phyloP scores from a whole-genome alignment of 2,888 invertebrate species.

The Parthenolecanium corni region DNA sequence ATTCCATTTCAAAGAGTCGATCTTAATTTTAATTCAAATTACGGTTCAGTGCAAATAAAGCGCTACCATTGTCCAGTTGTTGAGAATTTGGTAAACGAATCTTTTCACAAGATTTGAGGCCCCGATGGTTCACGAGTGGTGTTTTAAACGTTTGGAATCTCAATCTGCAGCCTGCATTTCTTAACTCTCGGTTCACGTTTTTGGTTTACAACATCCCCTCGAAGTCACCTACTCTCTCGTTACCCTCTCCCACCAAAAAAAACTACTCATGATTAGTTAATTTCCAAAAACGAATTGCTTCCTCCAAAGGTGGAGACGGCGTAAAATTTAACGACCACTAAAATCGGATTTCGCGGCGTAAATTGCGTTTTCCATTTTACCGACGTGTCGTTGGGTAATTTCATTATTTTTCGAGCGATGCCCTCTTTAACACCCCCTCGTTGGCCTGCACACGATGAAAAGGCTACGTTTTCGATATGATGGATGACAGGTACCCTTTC shows the following conservation, averaged over 20 bases:
- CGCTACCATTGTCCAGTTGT: too few species aligned
- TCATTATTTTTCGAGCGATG: constrained; percentile 18
- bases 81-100: too few species aligned
- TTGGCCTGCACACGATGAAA: background rate
- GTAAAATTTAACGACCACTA: constrained; percentile 19
- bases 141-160: too few species aligned
- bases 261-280: background rate
- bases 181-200: too few species aligned
- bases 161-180: too few species aligned
- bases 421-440: background rate
- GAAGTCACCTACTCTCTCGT: too few species aligned
- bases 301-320: background rate
- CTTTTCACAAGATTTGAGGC: too few species aligned
- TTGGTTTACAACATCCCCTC: too few species aligned
- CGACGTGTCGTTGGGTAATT: constrained; percentile 8
- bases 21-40: too few species aligned
- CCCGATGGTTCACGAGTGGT: too few species aligned
- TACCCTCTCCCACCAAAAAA: background rate
- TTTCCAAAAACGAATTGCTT: background rate
- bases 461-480: background rate
- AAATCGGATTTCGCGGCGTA: constrained; percentile 11
- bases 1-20: too few species aligned
- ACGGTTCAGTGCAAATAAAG: too few species aligned
- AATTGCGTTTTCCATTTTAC: constrained; percentile 14
- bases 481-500: background rate